Evolutionary conservation across 2,113 vertebrate species (phyloP), one percentile per base, ranked within the genome.

Genomic region (Myocastor coypus): DNA sequence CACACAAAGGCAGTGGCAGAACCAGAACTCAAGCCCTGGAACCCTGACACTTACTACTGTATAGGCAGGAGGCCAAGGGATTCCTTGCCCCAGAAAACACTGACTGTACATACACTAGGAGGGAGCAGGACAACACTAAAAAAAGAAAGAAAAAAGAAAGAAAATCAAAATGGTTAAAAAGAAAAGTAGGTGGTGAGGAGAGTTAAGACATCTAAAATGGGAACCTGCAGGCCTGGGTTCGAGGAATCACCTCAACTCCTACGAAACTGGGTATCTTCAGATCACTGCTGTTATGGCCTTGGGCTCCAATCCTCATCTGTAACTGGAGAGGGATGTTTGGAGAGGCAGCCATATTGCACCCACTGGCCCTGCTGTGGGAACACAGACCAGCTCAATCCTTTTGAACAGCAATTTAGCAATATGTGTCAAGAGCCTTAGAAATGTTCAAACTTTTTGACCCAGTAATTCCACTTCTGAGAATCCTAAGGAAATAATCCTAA

Each of bases 391-490:
- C 84, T 68, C 0, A 1, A 64, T 94, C 94, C 95, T 95, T 97
- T 78, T 93, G 93, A 78, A 95, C 90, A 95, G 95, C 66, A 66
- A 95, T 98, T 94, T 94, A 92, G 97, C 94, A 97, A 97, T 95
- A 73, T 73, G 92, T 96, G 96, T 92, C 93, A 92, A 94, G 91
- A 96, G 96, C 93, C 89, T 93, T 32, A 50, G 87, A 95, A 94
- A 95, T 64, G 89, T 94, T 86, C 91, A 88, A 82, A 96, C 94
- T 97, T 97, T 97, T 97, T 97, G 95, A 95, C 97, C 97, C 82
- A 97, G 64, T 96, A 97, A 94, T 94, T 96, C 77, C 71, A 87
- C 92, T 98, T 97, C 97, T 90, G 92, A 96, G 97, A 97, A 96
- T 87, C 94, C 66, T 94, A 93, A 87, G 81, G 94, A 97, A 96